These are phyloP conservation scores for Hypselothyrea guttata DNA, from an alignment of 2,888 invertebrate genomes.

Conservation along the genomic window DNA sequence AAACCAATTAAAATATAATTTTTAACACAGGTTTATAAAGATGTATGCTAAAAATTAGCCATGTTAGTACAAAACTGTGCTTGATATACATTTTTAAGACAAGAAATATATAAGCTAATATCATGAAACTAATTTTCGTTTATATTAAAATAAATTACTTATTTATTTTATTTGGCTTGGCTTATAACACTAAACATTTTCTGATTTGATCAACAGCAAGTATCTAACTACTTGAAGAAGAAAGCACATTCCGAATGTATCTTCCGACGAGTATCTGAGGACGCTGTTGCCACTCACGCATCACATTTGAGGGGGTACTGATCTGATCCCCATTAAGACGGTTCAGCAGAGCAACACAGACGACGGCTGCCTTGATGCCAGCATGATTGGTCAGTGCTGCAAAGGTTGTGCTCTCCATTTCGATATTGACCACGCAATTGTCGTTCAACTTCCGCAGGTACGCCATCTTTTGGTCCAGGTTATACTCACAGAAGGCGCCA, in stretches of 20 bases:
- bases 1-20: too few relatives aligned
- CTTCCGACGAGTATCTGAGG: conserved; percentile 33
- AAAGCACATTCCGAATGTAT: conserved; percentile 35
- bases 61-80: too few relatives aligned
- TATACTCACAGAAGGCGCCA: conserved; percentile 96
- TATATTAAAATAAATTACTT: too few relatives aligned
- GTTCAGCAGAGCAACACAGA: conserved; percentile 95
- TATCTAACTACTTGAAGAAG: too few relatives aligned
- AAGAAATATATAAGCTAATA: too few relatives aligned
- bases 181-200: too few relatives aligned
- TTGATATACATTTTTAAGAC: too few relatives aligned
- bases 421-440: conserved; percentile 93
- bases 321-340: conserved; percentile 94
- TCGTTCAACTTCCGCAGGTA: conserved; percentile 88
- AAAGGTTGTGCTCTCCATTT: conserved; percentile 96
- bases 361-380: conserved; percentile 92
- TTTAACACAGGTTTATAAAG: too few relatives aligned
- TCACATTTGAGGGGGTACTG: conserved; percentile 67
- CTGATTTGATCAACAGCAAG: too few relatives aligned
- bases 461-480: conserved; percentile 90
- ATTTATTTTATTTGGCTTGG: too few relatives aligned
- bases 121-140: too few relatives aligned
- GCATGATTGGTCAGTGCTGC: conserved; percentile 95
- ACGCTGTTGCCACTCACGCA: conserved; percentile 16
- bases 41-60: too few relatives aligned